These are phyloP conservation scores for Heteronetta atricapilla DNA, from an alignment of 2,113 vertebrate species.

Conservation along the genomic window DNA sequence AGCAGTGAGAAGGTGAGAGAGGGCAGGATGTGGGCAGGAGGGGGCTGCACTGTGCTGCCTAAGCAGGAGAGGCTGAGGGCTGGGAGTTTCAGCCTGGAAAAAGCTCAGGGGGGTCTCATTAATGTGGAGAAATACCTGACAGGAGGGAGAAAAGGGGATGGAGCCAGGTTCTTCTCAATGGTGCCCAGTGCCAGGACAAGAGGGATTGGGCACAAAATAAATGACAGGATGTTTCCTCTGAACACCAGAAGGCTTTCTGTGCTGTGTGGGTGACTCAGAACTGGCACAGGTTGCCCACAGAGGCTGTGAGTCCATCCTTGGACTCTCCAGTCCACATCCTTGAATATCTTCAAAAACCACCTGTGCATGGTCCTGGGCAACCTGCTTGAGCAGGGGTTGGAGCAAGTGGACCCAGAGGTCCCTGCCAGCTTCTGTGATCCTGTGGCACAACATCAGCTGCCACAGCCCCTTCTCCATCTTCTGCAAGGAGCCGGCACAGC, in stretches of 20 bases:
- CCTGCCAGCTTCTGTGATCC: neutral
- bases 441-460: neutral
- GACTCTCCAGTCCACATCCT: neutral
- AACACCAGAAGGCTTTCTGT: neutral
- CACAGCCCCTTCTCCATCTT: neutral
- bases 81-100: neutral
- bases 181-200: neutral
- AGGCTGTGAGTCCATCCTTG: neutral
- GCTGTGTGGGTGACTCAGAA: neutral
- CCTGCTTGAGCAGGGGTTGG: neutral
- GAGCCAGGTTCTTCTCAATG: neutral
- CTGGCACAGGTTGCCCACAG: neutral
- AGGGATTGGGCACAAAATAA: neutral
- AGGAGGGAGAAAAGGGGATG: neutral
- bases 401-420: neutral
- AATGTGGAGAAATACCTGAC: neutral
- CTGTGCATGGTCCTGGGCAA: neutral
- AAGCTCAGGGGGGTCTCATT: neutral
- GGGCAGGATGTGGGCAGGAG: neutral
- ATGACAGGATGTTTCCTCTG: neutral
- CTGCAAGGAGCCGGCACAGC: neutral
- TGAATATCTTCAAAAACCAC: neutral
- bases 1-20: constrained; percentile 89
- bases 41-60: neutral
- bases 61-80: neutral